Conservation (phyloP, 2,797 vertebrate species). For the Galago senegalensis region DNA sequence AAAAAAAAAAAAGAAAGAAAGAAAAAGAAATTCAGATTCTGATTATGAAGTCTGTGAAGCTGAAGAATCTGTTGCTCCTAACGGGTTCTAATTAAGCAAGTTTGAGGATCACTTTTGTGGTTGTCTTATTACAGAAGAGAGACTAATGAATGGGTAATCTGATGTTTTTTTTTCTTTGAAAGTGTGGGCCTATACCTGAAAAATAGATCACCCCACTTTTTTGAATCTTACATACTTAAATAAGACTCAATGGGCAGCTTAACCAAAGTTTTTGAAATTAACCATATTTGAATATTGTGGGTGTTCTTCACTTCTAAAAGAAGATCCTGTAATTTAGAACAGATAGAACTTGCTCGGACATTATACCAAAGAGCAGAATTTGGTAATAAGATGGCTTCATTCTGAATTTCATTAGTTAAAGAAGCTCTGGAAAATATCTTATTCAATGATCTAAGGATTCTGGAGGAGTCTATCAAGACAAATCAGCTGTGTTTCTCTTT, state of each 20-base stretch:
- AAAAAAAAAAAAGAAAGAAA: no score
- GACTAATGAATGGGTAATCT: neutral
- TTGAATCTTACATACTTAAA: neutral
- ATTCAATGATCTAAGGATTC: neutral
- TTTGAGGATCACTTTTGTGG: neutral
- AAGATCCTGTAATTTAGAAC: neutral
- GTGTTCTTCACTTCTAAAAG: neutral
- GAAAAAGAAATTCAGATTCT: neutral
- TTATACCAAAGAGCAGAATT: slow-evolving; percentile 28
- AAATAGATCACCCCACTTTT: neutral
- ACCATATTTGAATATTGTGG: neutral
- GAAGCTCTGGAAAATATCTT: neutral
- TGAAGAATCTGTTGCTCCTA: neutral
- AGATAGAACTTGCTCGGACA: neutral
- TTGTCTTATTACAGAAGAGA: neutral
- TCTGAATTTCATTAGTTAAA: neutral
- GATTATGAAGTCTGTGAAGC: neutral
- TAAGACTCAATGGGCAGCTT: neutral
- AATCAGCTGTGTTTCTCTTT: neutral
- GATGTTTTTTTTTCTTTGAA: neutral
- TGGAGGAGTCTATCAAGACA: neutral
- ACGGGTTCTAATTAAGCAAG: neutral
- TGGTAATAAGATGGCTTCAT: neutral
- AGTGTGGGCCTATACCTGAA: neutral
- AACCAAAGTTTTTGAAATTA: slow-evolving; percentile 6